These are phyloP conservation scores for Chrysolophus pictus DNA, from an alignment of 2,797 vertebrate species.

Conservation along the genomic window DNA sequence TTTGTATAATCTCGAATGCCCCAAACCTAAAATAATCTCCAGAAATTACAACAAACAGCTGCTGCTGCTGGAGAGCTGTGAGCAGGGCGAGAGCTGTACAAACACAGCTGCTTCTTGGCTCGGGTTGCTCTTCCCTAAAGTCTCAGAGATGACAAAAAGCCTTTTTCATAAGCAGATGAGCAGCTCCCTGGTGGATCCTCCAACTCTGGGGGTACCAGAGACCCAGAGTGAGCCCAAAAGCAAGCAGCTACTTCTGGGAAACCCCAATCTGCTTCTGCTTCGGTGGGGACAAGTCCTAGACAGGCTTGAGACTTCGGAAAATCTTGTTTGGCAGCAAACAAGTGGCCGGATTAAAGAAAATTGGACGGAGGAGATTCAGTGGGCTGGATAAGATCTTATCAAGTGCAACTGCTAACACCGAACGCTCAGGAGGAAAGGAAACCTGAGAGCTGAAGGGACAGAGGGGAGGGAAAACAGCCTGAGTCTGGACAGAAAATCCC, in stretches of 20 bases:
- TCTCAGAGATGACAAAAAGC: slow-evolving; percentile 27
- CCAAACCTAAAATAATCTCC: not conserved
- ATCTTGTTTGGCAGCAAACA: not conserved
- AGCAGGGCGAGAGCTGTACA: slow-evolving; percentile 48
- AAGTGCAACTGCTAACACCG: not conserved
- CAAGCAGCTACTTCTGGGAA: not conserved
- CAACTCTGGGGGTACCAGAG: not conserved
- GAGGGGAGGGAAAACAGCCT: not conserved
- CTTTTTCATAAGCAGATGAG: slow-evolving; percentile 6
- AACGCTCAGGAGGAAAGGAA: not conserved
- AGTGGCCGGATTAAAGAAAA: not conserved
- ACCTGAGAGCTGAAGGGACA: not conserved
- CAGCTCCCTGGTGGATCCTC: slow-evolving; percentile 28
- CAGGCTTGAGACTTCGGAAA: slow-evolving; percentile 9
- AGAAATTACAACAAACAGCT: slow-evolving; percentile 38
- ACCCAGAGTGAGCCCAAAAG: not conserved
- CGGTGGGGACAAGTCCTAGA: not conserved
- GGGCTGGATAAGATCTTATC: not conserved
- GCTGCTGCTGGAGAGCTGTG: slow-evolving; percentile 34
- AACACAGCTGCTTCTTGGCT: slow-evolving; percentile 68
- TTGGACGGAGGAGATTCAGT: not conserved
- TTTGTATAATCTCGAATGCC: not conserved
- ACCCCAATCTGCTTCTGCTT: not conserved
- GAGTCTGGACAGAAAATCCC: not conserved
- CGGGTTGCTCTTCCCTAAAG: not conserved